A percentile compares a stretch with the other conserved stretches of the same genome.
Conservation (phyloP, 1,140 invertebrate genomes). For the Himalopsyche phryganea region DNA sequence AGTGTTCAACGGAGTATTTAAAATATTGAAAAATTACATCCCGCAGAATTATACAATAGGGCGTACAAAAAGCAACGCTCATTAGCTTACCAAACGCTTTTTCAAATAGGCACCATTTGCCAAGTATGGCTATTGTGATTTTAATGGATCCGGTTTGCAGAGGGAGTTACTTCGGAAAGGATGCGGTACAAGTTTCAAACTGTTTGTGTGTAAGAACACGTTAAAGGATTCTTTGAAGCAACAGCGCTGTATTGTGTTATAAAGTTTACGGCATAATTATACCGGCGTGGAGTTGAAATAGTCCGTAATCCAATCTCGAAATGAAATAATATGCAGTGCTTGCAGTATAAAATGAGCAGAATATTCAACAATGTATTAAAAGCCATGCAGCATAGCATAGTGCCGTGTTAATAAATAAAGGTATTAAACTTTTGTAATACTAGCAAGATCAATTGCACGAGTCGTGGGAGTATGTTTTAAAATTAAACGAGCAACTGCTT, state of each 20-base stretch:
- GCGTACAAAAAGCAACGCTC: slow-evolving; percentile 14
- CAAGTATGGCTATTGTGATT: slow-evolving; percentile 14
- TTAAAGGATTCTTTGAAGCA: not conserved
- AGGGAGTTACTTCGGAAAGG: not conserved
- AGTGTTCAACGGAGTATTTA: slow-evolving; percentile 22
- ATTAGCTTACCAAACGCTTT: slow-evolving; percentile 23
- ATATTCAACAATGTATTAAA: not conserved
- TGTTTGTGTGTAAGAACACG: not conserved
- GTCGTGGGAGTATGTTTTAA: not conserved
- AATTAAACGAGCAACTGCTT: not conserved
- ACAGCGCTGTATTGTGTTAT: not conserved
- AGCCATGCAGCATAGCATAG: not conserved
- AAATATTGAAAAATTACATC: slow-evolving; percentile 28
- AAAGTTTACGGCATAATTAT: slow-evolving; percentile 3
- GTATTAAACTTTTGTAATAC: not conserved
- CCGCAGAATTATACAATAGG: not conserved
- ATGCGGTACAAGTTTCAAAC: too few relatives aligned
- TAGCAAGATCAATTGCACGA: not conserved
- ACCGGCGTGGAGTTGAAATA: not conserved
- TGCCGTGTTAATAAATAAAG: too few relatives aligned
- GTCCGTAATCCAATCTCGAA: not conserved
- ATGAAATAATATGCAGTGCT: not conserved
- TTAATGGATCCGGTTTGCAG: not conserved
- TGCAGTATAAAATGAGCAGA: not conserved
- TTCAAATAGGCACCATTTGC: slow-evolving; percentile 22